Percentiles rank a stretch among this genome's conserved stretches.
These are phyloP conservation scores for Emydocephalus ijimae DNA, from an alignment of 2,113 vertebrate species.

Conservation along the genomic window DNA sequence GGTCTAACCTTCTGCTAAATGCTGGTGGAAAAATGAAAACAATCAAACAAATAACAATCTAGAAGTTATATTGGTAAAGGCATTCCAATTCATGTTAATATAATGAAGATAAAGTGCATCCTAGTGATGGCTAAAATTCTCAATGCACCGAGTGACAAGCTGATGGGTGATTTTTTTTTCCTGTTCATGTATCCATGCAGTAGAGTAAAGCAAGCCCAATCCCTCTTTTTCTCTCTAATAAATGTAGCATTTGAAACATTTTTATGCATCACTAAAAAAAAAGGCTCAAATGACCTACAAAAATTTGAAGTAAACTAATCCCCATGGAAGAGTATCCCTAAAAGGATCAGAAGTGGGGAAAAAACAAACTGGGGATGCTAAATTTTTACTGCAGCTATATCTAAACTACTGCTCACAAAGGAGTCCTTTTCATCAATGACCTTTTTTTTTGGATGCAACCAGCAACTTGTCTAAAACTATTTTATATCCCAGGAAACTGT, in stretches of 20 bases:
- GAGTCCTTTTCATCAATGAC: background rate
- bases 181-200: background rate
- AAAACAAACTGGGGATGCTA: background rate
- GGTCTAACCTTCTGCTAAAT: background rate
- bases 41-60: background rate
- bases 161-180: background rate
- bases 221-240: background rate
- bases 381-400: background rate
- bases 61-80: background rate
- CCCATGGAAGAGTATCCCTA: background rate
- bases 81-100: background rate
- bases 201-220: background rate
- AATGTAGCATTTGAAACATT: background rate
- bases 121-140: background rate
- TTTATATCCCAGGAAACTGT: background rate
- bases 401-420: background rate
- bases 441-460: background rate
- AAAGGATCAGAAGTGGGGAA: background rate
- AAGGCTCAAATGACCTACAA: background rate
- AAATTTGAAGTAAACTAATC: background rate
- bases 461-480: background rate
- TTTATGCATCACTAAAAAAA: background rate
- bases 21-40: background rate
- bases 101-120: background rate
- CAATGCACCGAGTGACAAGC: background rate